Base-by-base conservation (phyloP, 2,113 vertebrate genomes). In the Cheirogaleus medius region DNA sequence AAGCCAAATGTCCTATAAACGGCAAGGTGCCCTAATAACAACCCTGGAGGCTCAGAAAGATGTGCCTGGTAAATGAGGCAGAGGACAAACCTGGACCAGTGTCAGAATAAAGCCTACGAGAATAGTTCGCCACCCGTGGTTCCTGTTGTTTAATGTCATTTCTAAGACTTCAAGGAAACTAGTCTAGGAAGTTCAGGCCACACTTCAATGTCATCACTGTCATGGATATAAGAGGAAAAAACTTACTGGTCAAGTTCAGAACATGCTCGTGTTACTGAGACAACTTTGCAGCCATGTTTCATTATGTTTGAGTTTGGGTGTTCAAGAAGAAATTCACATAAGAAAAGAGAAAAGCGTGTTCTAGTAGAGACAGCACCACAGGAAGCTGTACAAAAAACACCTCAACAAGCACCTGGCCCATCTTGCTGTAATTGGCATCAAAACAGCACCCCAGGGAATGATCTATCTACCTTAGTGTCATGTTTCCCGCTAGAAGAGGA, bases 1-100 rank as follows among this genome's bases (percentile, higher is more conserved):
- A 98, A 96, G 66, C 6, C 12, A 92, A 98, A 97, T n/a, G 15
- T 93, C 25, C 83, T 97, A 82, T 54, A 81, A 96, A 95, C 0
- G n/a, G 29, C 97, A 96, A 95, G 81, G 81, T 96, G 93, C 58
- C 93, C 58, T 92, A 44, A 20, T 58, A 92, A 74, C 52, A 91
- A 29, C 95, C 94, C 90, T 97, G 60, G 52, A 81, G 83, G 58
- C 96, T 97, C 66, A 29, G 32, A 90, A 93, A 91, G 54, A 66
- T 83, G 68, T 89, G 44, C 66, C 42, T 96, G 73, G 82, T 69
- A 88, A 96, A 94, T 71, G 78, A 96, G 39, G 42, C 87, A 86
- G n/a, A 92, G 44, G 32, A 77, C 93, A 95, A 90, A 52, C n/a
- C 60, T 90, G 74, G 74, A 90, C 18, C 44, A 73, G 27, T 54